Percentiles rank a stretch among this genome's conserved stretches.
phyloP scores from a whole-genome alignment of 2,888 invertebrate species.

The Eupithecia exiguata region DNA sequence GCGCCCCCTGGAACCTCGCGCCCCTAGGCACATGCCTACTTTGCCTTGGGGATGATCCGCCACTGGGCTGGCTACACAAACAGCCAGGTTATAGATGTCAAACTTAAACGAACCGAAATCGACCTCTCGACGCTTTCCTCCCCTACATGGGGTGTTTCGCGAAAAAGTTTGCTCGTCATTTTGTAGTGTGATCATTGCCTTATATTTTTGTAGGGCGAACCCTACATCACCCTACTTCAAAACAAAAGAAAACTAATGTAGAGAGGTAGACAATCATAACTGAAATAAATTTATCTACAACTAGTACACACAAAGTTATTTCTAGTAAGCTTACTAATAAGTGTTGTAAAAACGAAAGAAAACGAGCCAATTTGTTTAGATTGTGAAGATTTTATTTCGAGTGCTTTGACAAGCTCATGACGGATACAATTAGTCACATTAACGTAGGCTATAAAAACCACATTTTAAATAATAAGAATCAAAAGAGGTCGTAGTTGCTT shows the following conservation, averaged over 20 bases:
- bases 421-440: no score
- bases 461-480: no score
- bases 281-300: neutral
- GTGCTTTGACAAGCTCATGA: no score
- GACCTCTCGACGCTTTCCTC: conserved; percentile 57
- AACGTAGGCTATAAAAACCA: no score
- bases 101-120: conserved; percentile 83
- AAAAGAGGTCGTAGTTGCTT: no score
- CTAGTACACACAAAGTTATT: neutral
- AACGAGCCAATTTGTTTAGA: no score
- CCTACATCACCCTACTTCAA: no score
- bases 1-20: no score
- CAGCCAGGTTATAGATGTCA: conserved; percentile 79
- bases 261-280: neutral
- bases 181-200: conserved; percentile 34
- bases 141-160: conserved; percentile 34
- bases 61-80: conserved; percentile 71
- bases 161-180: conserved; percentile 45
- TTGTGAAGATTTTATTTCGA: no score
- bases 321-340: neutral
- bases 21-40: no score
- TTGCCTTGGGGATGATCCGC: no score
- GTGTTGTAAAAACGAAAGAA: no score
- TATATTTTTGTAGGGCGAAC: conserved; percentile 23
- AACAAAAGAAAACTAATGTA: neutral